Evolutionary conservation across 2,797 vertebrate genomes (phyloP), one percentile per base, ranked within the genome.

Genomic region (Microcaecilia unicolor): DNA sequence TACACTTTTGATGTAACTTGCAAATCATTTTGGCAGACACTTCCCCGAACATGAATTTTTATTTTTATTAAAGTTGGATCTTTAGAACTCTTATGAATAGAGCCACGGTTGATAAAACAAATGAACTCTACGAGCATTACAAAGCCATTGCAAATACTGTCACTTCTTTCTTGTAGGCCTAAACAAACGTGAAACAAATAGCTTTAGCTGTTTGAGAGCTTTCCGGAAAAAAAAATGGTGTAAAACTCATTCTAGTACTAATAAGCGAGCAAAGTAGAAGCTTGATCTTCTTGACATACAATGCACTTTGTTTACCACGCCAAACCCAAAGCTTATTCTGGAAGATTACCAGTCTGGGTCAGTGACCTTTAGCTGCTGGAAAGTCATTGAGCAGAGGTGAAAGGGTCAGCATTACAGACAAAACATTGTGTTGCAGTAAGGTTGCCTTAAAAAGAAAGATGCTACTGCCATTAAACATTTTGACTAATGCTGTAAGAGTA

Each of bases 1-100:
- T 63, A 39, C 28, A 50, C 29, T 44, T 51, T 61, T 55, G 44
- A 48, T 60, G 30, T n/a, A n/a, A n/a, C n/a, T n/a, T n/a, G n/a
- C n/a, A n/a, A n/a, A n/a, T n/a, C n/a, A n/a, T n/a, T n/a, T n/a
- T n/a, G n/a, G n/a, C n/a, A n/a, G n/a, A n/a, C n/a, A n/a, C n/a
- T n/a, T n/a, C n/a, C n/a, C n/a, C n/a, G n/a, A n/a, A n/a, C n/a
- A n/a, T n/a, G n/a, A n/a, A n/a, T n/a, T n/a, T n/a, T n/a, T n/a
- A n/a, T n/a, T n/a, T n/a, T n/a, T n/a, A n/a, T n/a, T n/a, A n/a
- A n/a, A n/a, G n/a, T n/a, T n/a, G n/a, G n/a, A n/a, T n/a, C n/a
- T n/a, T n/a, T n/a, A n/a, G n/a, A n/a, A n/a, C n/a, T n/a, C n/a
- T n/a, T n/a, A n/a, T n/a, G n/a, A n/a, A n/a, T n/a, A n/a, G n/a